Conservation (phyloP, 1,140 invertebrate genomes). For the Brachionus calyciflorus region DNA sequence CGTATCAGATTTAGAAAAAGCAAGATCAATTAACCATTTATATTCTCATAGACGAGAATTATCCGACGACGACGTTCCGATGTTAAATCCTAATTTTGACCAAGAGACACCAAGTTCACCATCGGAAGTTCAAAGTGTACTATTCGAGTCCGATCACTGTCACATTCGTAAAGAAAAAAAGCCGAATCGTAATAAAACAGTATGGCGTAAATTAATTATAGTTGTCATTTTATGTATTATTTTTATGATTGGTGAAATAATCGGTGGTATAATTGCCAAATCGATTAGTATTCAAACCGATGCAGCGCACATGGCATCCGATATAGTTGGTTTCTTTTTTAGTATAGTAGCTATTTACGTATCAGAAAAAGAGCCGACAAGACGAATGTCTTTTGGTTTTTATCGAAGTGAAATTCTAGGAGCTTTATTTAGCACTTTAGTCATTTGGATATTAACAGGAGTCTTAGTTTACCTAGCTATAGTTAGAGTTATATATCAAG, state of each 20-base stretch:
- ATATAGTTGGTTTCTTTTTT: constrained; percentile 95
- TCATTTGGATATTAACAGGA: constrained; percentile 48
- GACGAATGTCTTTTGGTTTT: constrained; percentile 33
- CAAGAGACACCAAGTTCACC: neutral
- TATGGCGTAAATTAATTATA: constrained; percentile 67
- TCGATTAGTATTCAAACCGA: constrained; percentile 94
- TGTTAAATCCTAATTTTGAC: constrained; percentile 37
- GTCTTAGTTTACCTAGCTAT: constrained; percentile 47
- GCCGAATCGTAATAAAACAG: neutral
- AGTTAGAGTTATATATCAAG: constrained; percentile 13
- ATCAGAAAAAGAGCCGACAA: constrained; percentile 21
- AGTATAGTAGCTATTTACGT: constrained; percentile 41
- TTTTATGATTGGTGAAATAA: constrained; percentile 87
- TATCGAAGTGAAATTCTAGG: constrained; percentile 47
- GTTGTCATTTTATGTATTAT: constrained; percentile 82
- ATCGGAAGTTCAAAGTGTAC: neutral
- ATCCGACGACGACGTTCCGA: constrained; percentile 16
- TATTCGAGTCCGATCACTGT: constrained; percentile 7
- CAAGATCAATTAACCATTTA: neutral
- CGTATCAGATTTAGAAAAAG: constrained; percentile 17
- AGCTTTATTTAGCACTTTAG: constrained; percentile 46
- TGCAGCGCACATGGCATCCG: constrained; percentile 90
- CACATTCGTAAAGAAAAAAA: constrained; percentile 2
- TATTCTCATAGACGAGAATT: neutral
- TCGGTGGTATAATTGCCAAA: constrained; percentile 82